Percentiles rank a stretch among this genome's conserved stretches.
These are phyloP conservation scores for Drosophila glabriapex DNA, from an alignment of 2,888 invertebrate genomes.

Conservation along the genomic window DNA sequence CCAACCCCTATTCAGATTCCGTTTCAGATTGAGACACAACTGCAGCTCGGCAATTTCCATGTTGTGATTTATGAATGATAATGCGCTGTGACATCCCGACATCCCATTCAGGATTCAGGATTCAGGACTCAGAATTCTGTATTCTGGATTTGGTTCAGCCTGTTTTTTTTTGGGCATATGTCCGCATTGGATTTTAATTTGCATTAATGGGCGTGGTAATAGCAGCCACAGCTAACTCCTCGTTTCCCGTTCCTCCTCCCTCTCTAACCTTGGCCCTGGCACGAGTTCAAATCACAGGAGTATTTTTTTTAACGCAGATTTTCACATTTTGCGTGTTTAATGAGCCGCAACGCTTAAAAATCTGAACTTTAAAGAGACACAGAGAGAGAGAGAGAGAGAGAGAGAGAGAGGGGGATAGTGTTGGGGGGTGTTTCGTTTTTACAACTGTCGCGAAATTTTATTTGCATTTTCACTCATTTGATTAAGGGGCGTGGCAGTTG, in stretches of 20 bases:
- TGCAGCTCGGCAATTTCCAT: constrained; percentile 74
- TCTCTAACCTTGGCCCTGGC: constrained; percentile 28
- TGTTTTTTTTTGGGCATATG: constrained; percentile 74
- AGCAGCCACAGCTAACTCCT: constrained; percentile 37
- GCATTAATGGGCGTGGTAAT: constrained; percentile 82
- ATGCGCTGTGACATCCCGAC: constrained; percentile 82
- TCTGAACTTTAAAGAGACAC: constrained; percentile 1
- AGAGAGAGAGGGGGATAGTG: neutral
- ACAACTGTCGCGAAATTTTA: constrained; percentile 54
- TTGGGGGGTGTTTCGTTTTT: neutral
- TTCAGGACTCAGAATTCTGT: neutral
- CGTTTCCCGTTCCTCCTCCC: neutral
- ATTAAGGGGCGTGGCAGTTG: constrained; percentile 47
- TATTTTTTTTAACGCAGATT: constrained; percentile 11
- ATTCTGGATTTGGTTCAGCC: constrained; percentile 1
- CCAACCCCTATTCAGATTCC: constrained; percentile 38
- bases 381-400: neutral
- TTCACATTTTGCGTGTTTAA: constrained; percentile 54
- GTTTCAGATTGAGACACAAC: constrained; percentile 22
- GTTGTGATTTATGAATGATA: constrained; percentile 85
- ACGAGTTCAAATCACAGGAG: neutral
- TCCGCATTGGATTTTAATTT: constrained; percentile 82
- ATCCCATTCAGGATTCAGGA: constrained; percentile 24
- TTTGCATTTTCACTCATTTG: constrained; percentile 45
- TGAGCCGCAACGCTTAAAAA: constrained; percentile 70